A percentile compares a stretch with the other conserved stretches of the same genome.
Conservation (phyloP, 2,113 vertebrate species). For the Sander vitreus region DNA sequence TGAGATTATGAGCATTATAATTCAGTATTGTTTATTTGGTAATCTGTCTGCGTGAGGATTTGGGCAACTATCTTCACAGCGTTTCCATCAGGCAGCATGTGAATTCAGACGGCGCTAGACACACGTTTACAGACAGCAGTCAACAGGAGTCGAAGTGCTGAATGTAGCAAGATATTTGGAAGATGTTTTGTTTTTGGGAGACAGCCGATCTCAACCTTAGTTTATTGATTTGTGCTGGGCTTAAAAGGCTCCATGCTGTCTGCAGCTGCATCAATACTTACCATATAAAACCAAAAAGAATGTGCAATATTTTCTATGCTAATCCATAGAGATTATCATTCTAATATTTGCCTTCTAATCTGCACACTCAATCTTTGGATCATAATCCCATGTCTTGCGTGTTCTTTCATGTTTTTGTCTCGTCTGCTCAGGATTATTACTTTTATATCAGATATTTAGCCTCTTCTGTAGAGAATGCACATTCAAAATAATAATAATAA, state of each 20-base stretch:
- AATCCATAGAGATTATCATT: constrained; percentile 71
- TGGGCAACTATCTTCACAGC: constrained; percentile 10
- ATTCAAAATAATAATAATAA: neutral
- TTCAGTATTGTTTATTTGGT: constrained; percentile 60
- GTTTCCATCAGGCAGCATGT: neutral
- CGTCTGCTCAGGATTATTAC: constrained; percentile 37
- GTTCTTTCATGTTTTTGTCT: constrained; percentile 37
- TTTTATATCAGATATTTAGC: constrained; percentile 1
- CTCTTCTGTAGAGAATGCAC: neutral
- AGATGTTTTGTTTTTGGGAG: constrained; percentile 17
- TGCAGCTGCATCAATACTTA: constrained; percentile 14
- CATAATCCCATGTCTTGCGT: constrained; percentile 54
- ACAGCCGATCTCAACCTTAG: neutral
- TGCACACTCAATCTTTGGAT: constrained; percentile 61
- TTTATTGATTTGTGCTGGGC: constrained; percentile 45
- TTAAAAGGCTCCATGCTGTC: constrained; percentile 18
- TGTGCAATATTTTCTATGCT: constrained; percentile 18
- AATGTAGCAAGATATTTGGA: neutral
- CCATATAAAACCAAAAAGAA: constrained; percentile 16
- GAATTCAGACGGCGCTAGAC: constrained; percentile 9
- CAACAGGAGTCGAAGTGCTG: neutral
- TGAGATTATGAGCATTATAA: constrained; percentile 56
- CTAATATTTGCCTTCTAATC: constrained; percentile 63
- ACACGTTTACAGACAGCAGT: neutral
- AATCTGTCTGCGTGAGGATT: constrained; percentile 67